These are phyloP conservation scores for Falcunculus frontatus DNA, from an alignment of 2,113 vertebrate genomes.

Conservation along the genomic window DNA sequence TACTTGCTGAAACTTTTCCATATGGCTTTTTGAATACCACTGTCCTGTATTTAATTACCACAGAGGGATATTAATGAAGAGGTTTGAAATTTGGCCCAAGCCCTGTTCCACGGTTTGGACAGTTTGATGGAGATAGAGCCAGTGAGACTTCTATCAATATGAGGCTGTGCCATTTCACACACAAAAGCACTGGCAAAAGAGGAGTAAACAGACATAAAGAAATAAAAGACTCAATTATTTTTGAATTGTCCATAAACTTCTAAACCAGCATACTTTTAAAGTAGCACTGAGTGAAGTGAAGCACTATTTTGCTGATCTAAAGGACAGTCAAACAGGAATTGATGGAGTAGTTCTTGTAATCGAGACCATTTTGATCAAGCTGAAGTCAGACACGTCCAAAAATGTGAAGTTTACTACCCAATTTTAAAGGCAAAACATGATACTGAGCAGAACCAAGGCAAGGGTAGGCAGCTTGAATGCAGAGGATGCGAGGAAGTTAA, in stretches of 20 bases:
- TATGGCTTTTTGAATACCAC: slow-evolving; percentile 22
- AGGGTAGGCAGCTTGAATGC: slow-evolving; percentile 7
- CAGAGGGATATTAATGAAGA: slow-evolving; percentile 46
- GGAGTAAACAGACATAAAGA: not conserved
- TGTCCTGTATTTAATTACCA: slow-evolving; percentile 60
- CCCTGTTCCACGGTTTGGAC: not conserved
- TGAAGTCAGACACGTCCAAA: not conserved
- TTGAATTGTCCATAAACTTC: not conserved
- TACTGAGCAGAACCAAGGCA: not conserved
- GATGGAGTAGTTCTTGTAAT: not conserved
- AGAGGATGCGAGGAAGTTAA: slow-evolving; percentile 45
- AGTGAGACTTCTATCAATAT: not conserved
- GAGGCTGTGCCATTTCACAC: not conserved
- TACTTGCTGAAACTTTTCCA: slow-evolving; percentile 52
- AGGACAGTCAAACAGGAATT: not conserved
- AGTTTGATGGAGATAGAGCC: not conserved
- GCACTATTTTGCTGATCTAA: not conserved
- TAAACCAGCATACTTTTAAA: not conserved
- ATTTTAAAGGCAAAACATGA: slow-evolving; percentile 5
- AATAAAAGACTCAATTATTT: not conserved
- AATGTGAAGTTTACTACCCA: not conserved
- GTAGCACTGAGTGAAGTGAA: not conserved
- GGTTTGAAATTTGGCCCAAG: not conserved
- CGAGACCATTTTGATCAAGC: not conserved
- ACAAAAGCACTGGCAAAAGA: not conserved